Evolutionary conservation across 2,797 vertebrate genomes (phyloP).

Genomic region (Microtus obscurus): DNA sequence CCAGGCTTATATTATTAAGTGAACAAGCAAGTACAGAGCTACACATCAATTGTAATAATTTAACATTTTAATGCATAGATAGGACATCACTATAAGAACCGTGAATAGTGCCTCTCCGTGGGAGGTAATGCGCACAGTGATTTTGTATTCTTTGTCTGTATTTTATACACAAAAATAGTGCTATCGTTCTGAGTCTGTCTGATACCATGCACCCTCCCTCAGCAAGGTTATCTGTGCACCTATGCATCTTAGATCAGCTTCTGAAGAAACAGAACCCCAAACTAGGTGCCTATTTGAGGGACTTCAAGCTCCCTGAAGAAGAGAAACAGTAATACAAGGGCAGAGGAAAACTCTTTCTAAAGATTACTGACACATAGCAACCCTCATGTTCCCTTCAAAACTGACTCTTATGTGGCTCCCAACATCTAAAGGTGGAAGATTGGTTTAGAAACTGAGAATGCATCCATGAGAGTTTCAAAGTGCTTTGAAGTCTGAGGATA

Average conservation of each 20-base stretch:
- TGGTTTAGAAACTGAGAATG: neutral
- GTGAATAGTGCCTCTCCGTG: neutral
- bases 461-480: neutral
- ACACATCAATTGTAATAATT: neutral
- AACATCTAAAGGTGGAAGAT: neutral
- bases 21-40: neutral
- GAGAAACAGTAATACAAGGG: neutral
- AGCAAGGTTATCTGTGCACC: neutral
- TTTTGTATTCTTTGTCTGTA: neutral
- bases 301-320: neutral
- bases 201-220: too few relatives aligned
- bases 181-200: neutral
- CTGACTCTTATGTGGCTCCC: neutral
- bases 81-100: neutral
- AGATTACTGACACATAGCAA: fast-evolving
- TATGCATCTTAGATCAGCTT: neutral
- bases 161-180: neutral
- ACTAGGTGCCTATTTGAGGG: neutral
- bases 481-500: neutral
- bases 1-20: neutral
- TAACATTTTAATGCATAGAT: neutral
- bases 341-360: neutral
- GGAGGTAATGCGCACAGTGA: neutral
- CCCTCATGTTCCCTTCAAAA: neutral
- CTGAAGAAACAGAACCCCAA: neutral